These are phyloP conservation scores for Balaeniceps rex DNA, from an alignment of 2,113 vertebrate genomes.

Conservation along the genomic window DNA sequence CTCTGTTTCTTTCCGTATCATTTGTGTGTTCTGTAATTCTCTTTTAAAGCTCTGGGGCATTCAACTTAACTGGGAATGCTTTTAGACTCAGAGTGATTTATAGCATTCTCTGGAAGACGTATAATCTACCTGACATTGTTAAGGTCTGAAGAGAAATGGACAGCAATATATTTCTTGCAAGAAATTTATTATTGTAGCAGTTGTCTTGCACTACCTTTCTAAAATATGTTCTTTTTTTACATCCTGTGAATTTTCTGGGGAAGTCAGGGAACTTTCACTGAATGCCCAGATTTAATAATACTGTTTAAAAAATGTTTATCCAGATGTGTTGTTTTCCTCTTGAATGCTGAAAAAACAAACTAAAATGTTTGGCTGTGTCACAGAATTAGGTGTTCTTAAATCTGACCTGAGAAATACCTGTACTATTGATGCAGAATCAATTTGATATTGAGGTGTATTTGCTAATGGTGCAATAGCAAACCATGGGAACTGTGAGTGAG, in stretches of 20 bases:
- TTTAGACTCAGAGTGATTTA: not conserved
- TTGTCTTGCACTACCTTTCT: not conserved
- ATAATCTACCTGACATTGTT: not conserved
- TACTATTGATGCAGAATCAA: not conserved
- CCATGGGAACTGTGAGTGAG: not conserved
- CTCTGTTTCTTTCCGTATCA: not conserved
- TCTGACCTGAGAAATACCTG: not conserved
- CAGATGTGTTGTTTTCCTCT: not conserved
- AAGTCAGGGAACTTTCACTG: not conserved
- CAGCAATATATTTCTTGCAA: not conserved
- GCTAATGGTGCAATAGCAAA: not conserved
- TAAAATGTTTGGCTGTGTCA: not conserved
- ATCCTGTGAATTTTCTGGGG: not conserved
- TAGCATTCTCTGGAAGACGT: not conserved
- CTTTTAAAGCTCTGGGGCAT: not conserved
- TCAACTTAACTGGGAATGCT: not conserved
- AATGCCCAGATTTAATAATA: not conserved
- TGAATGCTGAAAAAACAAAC: not conserved
- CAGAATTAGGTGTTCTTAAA: not conserved
- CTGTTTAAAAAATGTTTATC: not conserved
- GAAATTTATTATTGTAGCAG: not conserved
- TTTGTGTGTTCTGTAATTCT: not conserved
- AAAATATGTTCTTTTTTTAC: not conserved
- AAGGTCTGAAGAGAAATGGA: conserved; percentile 4
- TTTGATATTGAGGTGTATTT: not conserved